Conservation (phyloP, 2,113 vertebrate genomes). For the Naja naja region DNA sequence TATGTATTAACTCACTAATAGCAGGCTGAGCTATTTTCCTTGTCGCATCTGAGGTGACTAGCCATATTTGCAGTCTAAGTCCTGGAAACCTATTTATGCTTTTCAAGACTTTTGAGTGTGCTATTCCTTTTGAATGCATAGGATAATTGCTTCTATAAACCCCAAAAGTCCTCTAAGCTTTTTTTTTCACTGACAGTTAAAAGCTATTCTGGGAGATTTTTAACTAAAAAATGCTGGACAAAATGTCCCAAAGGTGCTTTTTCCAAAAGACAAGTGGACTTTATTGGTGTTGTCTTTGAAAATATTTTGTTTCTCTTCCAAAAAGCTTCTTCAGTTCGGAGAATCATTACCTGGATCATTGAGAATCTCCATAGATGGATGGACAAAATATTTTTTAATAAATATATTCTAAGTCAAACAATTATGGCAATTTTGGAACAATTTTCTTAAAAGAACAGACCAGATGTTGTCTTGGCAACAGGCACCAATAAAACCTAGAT, state of each 20-base stretch:
- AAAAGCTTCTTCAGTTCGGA: no score
- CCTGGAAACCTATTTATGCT: background rate
- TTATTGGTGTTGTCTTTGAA: background rate
- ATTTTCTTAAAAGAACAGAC: background rate
- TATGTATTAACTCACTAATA: background rate
- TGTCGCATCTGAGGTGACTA: background rate
- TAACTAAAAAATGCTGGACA: background rate
- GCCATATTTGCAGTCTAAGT: background rate
- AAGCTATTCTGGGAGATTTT: background rate
- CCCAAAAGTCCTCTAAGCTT: background rate
- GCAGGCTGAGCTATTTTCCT: background rate
- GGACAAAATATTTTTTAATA: background rate
- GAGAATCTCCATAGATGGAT: background rate
- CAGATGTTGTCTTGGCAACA: background rate
- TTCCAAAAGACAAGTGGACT: background rate
- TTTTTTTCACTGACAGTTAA: background rate
- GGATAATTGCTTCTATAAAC: background rate
- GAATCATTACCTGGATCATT: background rate
- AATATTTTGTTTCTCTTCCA: no score
- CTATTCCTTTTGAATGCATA: background rate
- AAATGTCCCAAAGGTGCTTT: background rate
- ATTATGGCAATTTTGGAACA: background rate
- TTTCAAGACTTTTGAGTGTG: background rate
- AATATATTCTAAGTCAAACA: background rate
- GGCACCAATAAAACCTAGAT: background rate